These are phyloP conservation scores for Saccostrea cuccullata DNA, from an alignment of 1,140 invertebrate genomes.

Conservation along the genomic window DNA sequence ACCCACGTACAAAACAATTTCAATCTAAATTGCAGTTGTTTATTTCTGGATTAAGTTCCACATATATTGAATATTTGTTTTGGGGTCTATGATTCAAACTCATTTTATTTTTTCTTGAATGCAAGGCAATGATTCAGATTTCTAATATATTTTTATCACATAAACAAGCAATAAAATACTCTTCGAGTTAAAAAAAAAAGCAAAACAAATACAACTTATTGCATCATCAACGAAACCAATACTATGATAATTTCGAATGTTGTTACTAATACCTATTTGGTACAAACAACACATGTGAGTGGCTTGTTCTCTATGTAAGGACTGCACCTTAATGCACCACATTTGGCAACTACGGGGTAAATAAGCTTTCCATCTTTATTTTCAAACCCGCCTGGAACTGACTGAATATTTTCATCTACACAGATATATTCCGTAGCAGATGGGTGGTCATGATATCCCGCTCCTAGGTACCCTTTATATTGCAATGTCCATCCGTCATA, in stretches of 20 bases:
- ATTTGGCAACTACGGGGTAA: conserved; percentile 50
- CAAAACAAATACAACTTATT: neutral
- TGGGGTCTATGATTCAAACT: no score
- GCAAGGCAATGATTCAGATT: no score
- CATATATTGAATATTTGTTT: no score
- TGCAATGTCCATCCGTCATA: conserved; percentile 54
- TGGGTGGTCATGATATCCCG: conserved; percentile 37
- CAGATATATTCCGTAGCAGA: conserved; percentile 53
- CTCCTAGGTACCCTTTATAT: conserved; percentile 60
- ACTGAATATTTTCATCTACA: conserved; percentile 59
- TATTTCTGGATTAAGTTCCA: no score
- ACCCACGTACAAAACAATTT: no score
- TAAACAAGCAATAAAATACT: no score
- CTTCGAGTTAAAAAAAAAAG: neutral
- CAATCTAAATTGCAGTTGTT: no score
- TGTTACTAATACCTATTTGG: neutral
- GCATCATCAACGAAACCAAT: neutral
- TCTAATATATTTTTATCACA: no score
- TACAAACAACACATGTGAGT: conserved; percentile 62
- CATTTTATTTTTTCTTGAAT: no score
- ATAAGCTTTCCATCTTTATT: conserved; percentile 54
- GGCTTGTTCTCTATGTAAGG: conserved; percentile 49
- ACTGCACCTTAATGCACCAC: conserved; percentile 60
- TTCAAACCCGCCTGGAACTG: conserved; percentile 9
- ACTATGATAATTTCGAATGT: no score